Base-by-base conservation (phyloP, 2,888 invertebrate genomes). In the Anaspis maculata region DNA sequence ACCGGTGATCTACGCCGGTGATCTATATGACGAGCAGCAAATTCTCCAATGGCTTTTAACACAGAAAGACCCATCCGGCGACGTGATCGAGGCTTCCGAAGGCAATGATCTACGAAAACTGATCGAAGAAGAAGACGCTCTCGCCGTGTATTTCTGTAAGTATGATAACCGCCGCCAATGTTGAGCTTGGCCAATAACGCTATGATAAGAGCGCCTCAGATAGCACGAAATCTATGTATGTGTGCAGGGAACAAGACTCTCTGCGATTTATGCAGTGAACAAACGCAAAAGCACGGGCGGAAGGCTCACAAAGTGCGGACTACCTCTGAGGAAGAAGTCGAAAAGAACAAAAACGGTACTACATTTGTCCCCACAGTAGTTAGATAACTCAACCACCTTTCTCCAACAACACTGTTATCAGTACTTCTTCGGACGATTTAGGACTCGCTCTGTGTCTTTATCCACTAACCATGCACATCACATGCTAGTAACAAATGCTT, bases 111-210 rank as follows among this genome's bases (percentile, higher is more conserved):
- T 91, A 30, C 64, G 80, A 25, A 72, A 79, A 39, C 62, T 88
- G 37, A 89, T 92, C 47, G 76, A 83, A 56, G 78, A 83, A 40
- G 82, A 86, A 25, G 79, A 83, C 47, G 84, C 89, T 21, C 69
- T 92, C 44, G 90, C 91, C 4, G 84, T 92, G 15, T 91, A 89
- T 63, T 91, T 92, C 66, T 92, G 91, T 92, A 78, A 89, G 88
- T 78, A 40, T 30, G 22, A 15, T 15, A 1, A 9, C 5, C 15
- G 7, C n/a, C n/a, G n/a, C n/a, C n/a, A n/a, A n/a, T n/a, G n/a
- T n/a, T n/a, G n/a, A 24, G 25, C 14, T 4, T 23, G 13, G 3
- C 3, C 1, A 9, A 19, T 13, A 5, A 23, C 12, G 16, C n/a
- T 6, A 9, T 13, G n/a, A n/a, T n/a, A n/a, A n/a, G n/a, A 12